Evolutionary conservation across 2,888 invertebrate species (phyloP).

Genomic region (Ophion ellenae): DNA sequence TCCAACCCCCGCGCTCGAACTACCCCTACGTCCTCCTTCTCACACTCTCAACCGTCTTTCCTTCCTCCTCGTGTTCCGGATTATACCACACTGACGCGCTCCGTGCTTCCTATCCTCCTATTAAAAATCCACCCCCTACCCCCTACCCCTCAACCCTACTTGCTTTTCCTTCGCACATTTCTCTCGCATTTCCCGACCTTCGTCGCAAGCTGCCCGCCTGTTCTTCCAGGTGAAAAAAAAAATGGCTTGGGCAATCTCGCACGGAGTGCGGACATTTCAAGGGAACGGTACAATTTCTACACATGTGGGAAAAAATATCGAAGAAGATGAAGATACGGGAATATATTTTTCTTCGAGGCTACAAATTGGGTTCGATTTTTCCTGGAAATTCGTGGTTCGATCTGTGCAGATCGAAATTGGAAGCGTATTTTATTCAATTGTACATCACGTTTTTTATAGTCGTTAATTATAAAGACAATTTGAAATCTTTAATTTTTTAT

Average conservation of each 20-base stretch:
- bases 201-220: slow-evolving; percentile 2
- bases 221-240: not conserved
- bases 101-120: slow-evolving; percentile 43
- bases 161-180: slow-evolving; percentile 10
- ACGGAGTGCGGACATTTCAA: not conserved
- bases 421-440: not conserved
- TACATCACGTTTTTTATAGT: too few species aligned
- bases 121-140: slow-evolving; percentile 25
- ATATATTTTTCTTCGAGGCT: not conserved
- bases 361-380: not conserved
- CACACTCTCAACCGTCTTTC: slow-evolving; percentile 62
- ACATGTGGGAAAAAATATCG: not conserved
- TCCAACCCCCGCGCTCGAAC: slow-evolving; percentile 53
- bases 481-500: too few species aligned
- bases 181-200: not conserved
- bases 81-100: slow-evolving; percentile 46
- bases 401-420: not conserved
- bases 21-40: slow-evolving; percentile 70
- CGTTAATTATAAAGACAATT: too few species aligned
- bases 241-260: not conserved
- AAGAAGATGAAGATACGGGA: not conserved
- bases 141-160: not conserved
- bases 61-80: slow-evolving; percentile 61
- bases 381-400: not conserved
- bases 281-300: not conserved